Evolutionary conservation across 2,113 vertebrate species (phyloP).

Genomic region (Eudyptes chrysolophus): DNA sequence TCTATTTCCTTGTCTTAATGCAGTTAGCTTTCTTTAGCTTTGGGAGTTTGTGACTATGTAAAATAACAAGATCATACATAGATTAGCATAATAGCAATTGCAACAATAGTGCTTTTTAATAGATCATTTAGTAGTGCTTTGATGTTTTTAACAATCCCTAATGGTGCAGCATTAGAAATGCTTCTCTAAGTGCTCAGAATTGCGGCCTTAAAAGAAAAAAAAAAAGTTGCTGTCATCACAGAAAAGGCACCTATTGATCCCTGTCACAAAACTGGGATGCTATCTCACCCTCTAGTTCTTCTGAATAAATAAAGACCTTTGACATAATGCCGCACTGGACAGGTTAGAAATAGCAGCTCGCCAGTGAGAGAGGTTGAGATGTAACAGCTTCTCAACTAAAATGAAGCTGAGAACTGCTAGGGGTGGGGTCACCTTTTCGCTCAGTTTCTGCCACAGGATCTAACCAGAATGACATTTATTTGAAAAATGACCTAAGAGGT

Average conservation of each 20-base stretch:
- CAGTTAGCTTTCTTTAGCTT: neutral
- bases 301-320: constrained; percentile 55
- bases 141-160: constrained; percentile 34
- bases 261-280: neutral
- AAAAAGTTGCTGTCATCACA: neutral
- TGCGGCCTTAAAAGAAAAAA: neutral
- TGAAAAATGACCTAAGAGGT: neutral
- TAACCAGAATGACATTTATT: neutral
- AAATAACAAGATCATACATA: constrained; percentile 28
- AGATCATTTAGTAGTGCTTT: constrained; percentile 46
- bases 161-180: neutral
- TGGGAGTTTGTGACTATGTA: neutral
- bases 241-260: constrained; percentile 3
- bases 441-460: neutral
- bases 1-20: neutral
- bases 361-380: neutral
- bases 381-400: neutral
- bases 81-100: constrained; percentile 42
- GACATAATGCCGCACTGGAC: constrained; percentile 9
- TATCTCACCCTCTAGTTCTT: neutral
- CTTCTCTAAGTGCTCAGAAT: constrained; percentile 16
- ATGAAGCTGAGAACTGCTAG: neutral
- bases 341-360: constrained; percentile 37
- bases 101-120: constrained; percentile 27
- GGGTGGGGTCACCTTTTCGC: neutral